Evolutionary conservation across 2,888 invertebrate genomes (phyloP).

Genomic region (Xestia xanthographa): DNA sequence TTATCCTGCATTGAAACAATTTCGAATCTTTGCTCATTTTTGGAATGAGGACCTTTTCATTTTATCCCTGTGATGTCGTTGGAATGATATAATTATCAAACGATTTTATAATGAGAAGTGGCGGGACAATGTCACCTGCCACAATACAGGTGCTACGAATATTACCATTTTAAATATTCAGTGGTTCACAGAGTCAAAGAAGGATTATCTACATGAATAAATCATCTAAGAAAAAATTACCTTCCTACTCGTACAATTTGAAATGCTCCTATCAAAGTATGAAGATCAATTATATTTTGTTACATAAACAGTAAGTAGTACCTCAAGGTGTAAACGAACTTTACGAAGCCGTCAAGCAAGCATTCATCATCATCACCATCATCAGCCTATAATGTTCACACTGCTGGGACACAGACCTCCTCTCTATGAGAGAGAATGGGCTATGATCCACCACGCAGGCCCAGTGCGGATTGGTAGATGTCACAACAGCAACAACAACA

Average conservation of each 20-base stretch:
- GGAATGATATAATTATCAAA: constrained; percentile 2
- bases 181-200: constrained; percentile 18
- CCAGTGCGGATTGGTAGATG: too few species aligned
- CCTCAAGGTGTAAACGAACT: too few species aligned
- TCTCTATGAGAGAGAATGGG: too few species aligned
- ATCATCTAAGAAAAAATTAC: background rate
- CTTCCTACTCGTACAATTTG: background rate
- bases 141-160: background rate
- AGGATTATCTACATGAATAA: constrained; percentile 19
- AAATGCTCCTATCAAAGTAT: background rate
- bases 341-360: too few species aligned
- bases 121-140: constrained; percentile 13
- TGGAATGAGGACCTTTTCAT: background rate
- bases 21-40: background rate
- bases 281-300: background rate
- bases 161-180: constrained; percentile 43
- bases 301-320: background rate
- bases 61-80: constrained; percentile 3
- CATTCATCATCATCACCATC: too few species aligned
- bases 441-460: too few species aligned
- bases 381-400: too few species aligned
- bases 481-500: too few species aligned
- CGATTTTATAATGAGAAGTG: background rate
- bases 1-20: background rate
- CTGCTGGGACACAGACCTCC: too few species aligned